Base-by-base conservation (phyloP, 2,113 vertebrate genomes). In the Callithrix jacchus region DNA sequence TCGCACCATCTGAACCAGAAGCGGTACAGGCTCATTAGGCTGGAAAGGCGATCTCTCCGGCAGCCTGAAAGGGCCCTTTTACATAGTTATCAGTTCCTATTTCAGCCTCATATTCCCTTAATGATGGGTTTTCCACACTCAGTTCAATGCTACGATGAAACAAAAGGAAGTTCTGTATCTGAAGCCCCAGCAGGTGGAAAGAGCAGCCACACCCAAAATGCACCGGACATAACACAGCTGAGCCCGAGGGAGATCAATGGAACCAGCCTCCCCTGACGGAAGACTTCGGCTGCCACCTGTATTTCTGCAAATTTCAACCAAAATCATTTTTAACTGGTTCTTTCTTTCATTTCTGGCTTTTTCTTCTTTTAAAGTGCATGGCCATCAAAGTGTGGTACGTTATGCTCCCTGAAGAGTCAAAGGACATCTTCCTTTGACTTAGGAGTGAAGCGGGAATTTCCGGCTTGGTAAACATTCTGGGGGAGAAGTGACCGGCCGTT, bases 311-410 rank as follows among this genome's bases (percentile, higher is more conserved):
- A 23, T 0, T 45, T 27, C 47, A 1, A 23, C 35, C 12, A 6
- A 25, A 30, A 16, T 40, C 10, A 0, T 23, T 0, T 2, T 8
- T 2, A 7, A 8, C 20, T 11, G 8, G 12, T 23, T 45, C 23
- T 79, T 16, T 42, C 58, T 49, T 77, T 35, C 2, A 21, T 32
- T 35, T 87, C 47, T 3, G 20, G 32, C 80, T 61, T 23, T 14
- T 8, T 16, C 61, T 11, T 64, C 40, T 56, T 35, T 5, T 0
- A 27, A 8, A 2, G 21, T 11, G 4, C 6, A 1, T 0, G 49
- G 25, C 30, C 47, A 12, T 54, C 42, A 12, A 9, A 42, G 73
- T 14, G 14, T 0, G 25, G 32, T 25, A 52, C 1, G 0, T 20
- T 37, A 8, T 2, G 45, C 17, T 37, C 8, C 42, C 35, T 35